These are phyloP conservation scores for Temnothorax unifasciatus DNA, from an alignment of 2,888 invertebrate species.

Conservation along the genomic window DNA sequence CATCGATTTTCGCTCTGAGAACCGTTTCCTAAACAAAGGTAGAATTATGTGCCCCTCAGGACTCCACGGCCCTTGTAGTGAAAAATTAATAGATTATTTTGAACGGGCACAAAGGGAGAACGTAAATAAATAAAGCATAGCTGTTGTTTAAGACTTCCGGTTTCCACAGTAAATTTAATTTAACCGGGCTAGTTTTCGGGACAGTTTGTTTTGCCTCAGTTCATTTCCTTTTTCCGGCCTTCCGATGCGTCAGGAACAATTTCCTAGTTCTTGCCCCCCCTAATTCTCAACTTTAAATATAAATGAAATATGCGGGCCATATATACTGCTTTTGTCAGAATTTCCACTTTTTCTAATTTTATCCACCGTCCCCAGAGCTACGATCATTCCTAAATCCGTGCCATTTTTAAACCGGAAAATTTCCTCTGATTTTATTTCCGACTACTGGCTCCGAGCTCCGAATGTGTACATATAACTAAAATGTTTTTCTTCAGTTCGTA, in stretches of 20 bases:
- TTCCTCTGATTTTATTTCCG: constrained; percentile 20
- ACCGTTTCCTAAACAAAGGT: constrained; percentile 74
- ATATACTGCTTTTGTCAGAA: constrained; percentile 7
- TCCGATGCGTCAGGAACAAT: background rate
- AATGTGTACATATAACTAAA: background rate
- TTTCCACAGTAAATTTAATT: constrained; percentile 21
- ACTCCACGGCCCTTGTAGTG: background rate
- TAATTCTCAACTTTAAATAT: constrained; percentile 12
- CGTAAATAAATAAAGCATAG: background rate
- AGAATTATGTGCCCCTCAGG: background rate
- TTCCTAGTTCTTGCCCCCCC: background rate
- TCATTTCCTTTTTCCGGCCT: background rate
- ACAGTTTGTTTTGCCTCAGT: background rate
- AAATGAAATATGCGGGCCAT: constrained; percentile 14
- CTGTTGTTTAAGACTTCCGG: background rate
- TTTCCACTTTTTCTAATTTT: constrained; percentile 9
- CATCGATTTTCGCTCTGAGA: constrained; percentile 59
- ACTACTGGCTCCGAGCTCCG: background rate
- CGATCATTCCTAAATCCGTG: constrained; percentile 3
- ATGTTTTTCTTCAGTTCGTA: constrained; percentile 5
- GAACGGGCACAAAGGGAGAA: background rate
- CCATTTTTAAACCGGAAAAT: constrained; percentile 18
- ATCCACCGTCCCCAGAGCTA: background rate
- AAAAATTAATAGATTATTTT: constrained; percentile 31
- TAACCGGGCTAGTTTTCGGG: background rate